Conservation (phyloP, 2,113 vertebrate species). For the Tonatia bakeri region DNA sequence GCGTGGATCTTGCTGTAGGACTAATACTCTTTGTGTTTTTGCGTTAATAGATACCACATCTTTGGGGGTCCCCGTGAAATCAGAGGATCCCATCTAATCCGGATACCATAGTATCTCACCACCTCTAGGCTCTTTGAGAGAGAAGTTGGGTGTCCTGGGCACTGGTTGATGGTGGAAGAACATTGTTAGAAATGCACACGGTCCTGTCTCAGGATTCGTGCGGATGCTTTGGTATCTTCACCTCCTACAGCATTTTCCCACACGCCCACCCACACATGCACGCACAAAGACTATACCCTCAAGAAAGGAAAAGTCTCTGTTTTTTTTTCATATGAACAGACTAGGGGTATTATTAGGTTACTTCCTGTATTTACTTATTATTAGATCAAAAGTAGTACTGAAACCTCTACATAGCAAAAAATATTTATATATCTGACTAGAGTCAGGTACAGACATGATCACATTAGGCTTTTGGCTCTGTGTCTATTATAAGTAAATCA, state of each 20-base stretch:
- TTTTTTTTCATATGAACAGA: neutral
- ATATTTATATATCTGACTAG: neutral
- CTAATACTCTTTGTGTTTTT: neutral
- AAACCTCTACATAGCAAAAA: neutral
- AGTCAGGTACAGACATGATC: neutral
- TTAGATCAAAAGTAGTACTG: neutral
- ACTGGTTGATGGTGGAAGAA: neutral
- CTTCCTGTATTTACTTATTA: neutral
- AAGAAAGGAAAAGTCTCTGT: neutral
- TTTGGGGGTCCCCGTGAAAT: neutral
- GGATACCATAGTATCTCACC: neutral
- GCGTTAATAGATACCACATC: neutral
- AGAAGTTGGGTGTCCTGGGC: neutral
- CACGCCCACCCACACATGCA: neutral
- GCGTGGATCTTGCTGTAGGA: neutral
- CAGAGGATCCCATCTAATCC: neutral
- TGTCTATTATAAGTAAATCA: neutral
- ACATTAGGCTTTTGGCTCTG: neutral
- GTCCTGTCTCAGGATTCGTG: neutral
- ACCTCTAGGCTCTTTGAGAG: neutral
- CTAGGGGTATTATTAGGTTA: neutral
- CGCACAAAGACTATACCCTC: accelerated
- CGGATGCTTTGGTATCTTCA: neutral
- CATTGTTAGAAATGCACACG: neutral
- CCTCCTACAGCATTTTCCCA: neutral